A percentile compares a stretch with the other conserved stretches of the same genome.
These are phyloP conservation scores for Eristalis tenax DNA, from an alignment of 2,888 invertebrate genomes.

Conservation along the genomic window DNA sequence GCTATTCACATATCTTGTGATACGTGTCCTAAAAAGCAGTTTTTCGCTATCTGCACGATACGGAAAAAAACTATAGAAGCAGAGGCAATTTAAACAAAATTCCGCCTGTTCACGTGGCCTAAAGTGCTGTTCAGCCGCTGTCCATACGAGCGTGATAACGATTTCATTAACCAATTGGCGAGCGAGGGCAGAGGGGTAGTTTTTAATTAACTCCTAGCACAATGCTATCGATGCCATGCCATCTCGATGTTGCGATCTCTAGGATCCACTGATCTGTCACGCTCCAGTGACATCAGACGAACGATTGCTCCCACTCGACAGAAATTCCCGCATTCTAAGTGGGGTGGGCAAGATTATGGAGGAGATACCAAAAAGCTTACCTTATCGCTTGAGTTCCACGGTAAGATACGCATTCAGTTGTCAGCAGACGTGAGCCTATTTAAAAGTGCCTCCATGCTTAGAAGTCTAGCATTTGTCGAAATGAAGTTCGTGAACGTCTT, in stretches of 20 bases:
- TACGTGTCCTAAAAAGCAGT: too few relatives aligned
- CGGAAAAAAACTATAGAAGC: too few relatives aligned
- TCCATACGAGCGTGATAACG: neutral
- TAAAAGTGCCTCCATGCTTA: slow-evolving; percentile 2
- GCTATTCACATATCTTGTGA: too few relatives aligned
- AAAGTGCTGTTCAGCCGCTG: neutral
- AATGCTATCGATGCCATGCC: neutral
- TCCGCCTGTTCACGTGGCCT: too few relatives aligned
- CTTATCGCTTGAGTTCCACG: slow-evolving; percentile 4
- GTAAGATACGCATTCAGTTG: neutral
- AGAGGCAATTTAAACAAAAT: too few relatives aligned
- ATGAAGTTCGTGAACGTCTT: slow-evolving; percentile 39
- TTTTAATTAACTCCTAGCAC: slow-evolving; percentile 21
- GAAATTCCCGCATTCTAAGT: too few relatives aligned
- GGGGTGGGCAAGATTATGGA: neutral
- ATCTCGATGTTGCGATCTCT: neutral
- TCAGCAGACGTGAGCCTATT: neutral
- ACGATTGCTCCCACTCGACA: neutral
- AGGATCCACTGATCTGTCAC: neutral
- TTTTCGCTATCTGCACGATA: too few relatives aligned
- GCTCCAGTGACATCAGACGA: neutral
- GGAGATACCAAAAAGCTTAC: neutral
- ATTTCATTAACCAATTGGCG: too few relatives aligned
- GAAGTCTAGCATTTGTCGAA: neutral
- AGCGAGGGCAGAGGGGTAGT: neutral